phyloP scores from a whole-genome alignment of 2,888 invertebrate genomes.

The Cybosia mesomella region DNA sequence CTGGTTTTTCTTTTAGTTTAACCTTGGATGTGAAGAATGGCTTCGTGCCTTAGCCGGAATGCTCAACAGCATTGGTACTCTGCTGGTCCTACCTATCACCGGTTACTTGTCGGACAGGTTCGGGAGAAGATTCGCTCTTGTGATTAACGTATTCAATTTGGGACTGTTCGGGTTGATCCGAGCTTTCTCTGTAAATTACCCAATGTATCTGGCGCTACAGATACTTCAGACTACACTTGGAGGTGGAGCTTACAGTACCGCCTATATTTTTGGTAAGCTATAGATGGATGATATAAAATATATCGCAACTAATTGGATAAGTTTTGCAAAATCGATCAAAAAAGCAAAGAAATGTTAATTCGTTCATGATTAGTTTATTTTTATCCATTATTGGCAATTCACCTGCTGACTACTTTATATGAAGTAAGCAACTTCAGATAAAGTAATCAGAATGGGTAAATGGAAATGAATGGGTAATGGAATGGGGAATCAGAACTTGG shows the following conservation, averaged over 20 bases:
- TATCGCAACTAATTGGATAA: background rate
- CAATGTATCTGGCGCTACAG: constrained; percentile 83
- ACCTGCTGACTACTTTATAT: too few species aligned
- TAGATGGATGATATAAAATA: background rate
- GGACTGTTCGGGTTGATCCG: constrained; percentile 80
- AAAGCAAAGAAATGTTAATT: too few species aligned
- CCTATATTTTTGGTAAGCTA: constrained; percentile 71
- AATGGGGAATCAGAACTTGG: too few species aligned
- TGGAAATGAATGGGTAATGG: too few species aligned
- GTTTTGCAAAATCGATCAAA: too few species aligned
- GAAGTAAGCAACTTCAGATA: too few species aligned
- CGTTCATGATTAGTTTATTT: too few species aligned
- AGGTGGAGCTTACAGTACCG: constrained; percentile 84
- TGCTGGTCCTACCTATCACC: constrained; percentile 89
- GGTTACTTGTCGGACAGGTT: constrained; percentile 90
- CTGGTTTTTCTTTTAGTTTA: constrained; percentile 81
- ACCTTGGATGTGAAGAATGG: constrained; percentile 89
- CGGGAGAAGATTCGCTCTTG: constrained; percentile 81
- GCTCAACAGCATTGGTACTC: constrained; percentile 89
- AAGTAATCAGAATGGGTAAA: too few species aligned
- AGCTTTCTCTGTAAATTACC: constrained; percentile 84
- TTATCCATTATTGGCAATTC: too few species aligned
- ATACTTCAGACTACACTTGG: constrained; percentile 82
- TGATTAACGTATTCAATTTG: constrained; percentile 75
- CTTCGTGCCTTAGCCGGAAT: constrained; percentile 90